Evolutionary conservation across 2,888 invertebrate genomes (phyloP).

Genomic region (Willowsia nigromaculata): DNA sequence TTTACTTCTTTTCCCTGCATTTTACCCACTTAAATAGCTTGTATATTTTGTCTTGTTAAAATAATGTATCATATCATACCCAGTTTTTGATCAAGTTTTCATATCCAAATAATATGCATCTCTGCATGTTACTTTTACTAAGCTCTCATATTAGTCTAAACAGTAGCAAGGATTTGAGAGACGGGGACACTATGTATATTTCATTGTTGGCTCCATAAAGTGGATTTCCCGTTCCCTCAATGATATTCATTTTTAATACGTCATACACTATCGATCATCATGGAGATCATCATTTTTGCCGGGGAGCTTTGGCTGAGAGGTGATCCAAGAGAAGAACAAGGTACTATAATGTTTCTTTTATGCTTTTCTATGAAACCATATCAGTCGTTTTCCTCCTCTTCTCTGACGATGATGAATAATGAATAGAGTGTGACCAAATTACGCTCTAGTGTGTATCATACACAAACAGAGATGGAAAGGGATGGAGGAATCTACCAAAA

Average conservation of each 20-base stretch:
- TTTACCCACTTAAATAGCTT: background rate
- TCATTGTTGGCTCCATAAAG: constrained; percentile 9
- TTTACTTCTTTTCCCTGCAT: background rate
- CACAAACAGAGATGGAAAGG: too few relatives aligned
- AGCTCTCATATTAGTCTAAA: too few relatives aligned
- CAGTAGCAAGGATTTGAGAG: background rate
- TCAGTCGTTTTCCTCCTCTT: background rate
- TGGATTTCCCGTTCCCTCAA: background rate
- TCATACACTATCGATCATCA: background rate
- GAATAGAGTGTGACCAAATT: constrained; percentile 1
- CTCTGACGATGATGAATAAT: background rate
- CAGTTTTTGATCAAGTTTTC: background rate
- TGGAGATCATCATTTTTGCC: background rate
- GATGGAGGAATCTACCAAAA: too few relatives aligned
- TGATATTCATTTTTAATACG: background rate
- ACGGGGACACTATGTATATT: background rate
- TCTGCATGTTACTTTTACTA: background rate
- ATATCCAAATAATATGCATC: background rate
- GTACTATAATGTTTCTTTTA: background rate
- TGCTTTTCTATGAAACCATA: background rate
- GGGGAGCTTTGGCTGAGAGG: background rate
- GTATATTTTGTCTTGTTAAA: background rate
- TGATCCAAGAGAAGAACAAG: background rate
- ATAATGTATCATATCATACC: background rate
- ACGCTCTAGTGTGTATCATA: background rate